Conservation (phyloP, 2,888 invertebrate species). For the Papilio elwesi region DNA sequence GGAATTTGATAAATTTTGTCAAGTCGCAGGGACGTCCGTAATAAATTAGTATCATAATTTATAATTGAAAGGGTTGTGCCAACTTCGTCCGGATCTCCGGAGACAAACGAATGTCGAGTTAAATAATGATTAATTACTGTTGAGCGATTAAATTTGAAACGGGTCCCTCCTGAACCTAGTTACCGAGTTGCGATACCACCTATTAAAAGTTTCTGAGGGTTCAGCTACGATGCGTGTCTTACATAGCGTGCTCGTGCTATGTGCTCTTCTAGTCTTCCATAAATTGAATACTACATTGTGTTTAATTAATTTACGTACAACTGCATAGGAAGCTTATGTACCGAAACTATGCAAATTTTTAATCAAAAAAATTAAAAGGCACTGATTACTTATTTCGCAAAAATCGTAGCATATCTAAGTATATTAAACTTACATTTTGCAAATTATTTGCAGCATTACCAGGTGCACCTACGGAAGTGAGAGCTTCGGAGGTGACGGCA, state of each 20-base stretch:
- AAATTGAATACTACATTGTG: not conserved
- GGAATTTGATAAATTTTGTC: slow-evolving; percentile 81
- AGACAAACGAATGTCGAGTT: slow-evolving; percentile 79
- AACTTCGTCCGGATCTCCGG: slow-evolving; percentile 65
- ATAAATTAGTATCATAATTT: slow-evolving; percentile 81
- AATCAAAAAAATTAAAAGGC: no score
- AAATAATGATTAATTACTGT: slow-evolving; percentile 83
- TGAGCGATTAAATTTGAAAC: slow-evolving; percentile 59
- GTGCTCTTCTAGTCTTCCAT: slow-evolving; percentile 1
- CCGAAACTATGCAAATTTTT: no score
- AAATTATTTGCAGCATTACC: slow-evolving; percentile 89
- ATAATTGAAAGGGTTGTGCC: slow-evolving; percentile 78
- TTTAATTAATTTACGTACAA: no score
- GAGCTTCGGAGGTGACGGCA: slow-evolving; percentile 96
- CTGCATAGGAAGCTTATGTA: no score
- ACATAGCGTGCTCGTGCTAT: not conserved
- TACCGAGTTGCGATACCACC: slow-evolving; percentile 50
- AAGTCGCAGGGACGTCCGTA: slow-evolving; percentile 76
- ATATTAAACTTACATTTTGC: not conserved
- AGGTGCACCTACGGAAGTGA: slow-evolving; percentile 94
- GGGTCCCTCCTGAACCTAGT: slow-evolving; percentile 51
- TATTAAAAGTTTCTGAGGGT: slow-evolving; percentile 48
- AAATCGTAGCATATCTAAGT: not conserved
- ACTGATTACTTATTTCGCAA: no score
- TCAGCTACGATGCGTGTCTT: slow-evolving; percentile 37